Evolutionary conservation across 2,113 vertebrate species (phyloP), one percentile per base, ranked within the genome.

Genomic region (Coptodon rendalli): DNA sequence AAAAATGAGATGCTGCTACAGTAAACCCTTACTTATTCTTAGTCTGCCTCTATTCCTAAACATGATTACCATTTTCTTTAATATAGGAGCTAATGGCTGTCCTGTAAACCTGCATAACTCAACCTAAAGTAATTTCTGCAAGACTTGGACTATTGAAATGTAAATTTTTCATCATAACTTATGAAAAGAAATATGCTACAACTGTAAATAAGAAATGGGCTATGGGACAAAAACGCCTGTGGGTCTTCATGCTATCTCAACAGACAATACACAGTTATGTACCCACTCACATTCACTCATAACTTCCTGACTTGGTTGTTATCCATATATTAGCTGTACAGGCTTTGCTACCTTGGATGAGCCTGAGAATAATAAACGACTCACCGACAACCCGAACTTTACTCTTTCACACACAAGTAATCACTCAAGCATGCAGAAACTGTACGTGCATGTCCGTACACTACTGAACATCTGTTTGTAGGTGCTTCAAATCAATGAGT

Each of bases 141-240:
- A 53, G 50, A 81, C 76, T 68, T 12, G 4, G 80, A 38, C 63
- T 87, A 89, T 88, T 90, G 85, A 92, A 92, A 95, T 94, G 91
- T 84, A 82, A 91, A 95, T 93, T 56, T 85, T 5, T 48, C 38
- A 34, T 38, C 48, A 43, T 71, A 86, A 76, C 59, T 91, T 91
- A 93, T 92, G 86, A 89, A 90, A 93, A 73, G 31, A 86, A 93
- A 92, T 83, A 36, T 84, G 85, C 80, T 84, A 50, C 57, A 89
- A 73, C 79, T 89, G 73, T 91, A 92, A 91, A 92, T 90, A 89
- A 82, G 38, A 89, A 93, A 91, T 66, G 13, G 78, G 59, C 63
- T 68, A 8, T 11, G 19, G 52, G 54, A 90, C 17, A 52, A 81
- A 87, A 90, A 87, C 52, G 83, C 79, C 79, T 83, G 52, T 19